Base-by-base conservation (phyloP, 2,888 invertebrate species). In the Agrochola circellaris region DNA sequence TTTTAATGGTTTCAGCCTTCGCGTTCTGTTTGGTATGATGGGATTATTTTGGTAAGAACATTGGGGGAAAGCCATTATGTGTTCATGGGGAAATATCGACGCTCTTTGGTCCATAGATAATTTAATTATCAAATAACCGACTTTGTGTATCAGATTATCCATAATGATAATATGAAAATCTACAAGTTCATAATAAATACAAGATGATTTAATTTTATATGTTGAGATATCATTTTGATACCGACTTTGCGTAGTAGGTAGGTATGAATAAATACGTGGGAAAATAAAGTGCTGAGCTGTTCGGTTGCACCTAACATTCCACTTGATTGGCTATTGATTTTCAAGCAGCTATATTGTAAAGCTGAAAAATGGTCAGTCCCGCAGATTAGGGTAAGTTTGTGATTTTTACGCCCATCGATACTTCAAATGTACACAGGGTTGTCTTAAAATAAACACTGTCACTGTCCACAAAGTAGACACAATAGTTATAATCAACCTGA, bases 1-100 rank as follows among this genome's bases (percentile, higher is more conserved):
- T 69, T 82, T 72, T 73, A 80, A 83, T 45, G 60, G 71, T 30
- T 75, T 65, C 60, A 68, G 60, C 73, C 38, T 58, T 60, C 30
- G 38, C 23, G 38, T 61, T 38, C 48, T 69, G 38, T 60, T 69
- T 38, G 60, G 48, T 62, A 15, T 54, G 56, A 70, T 70, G 42
- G n/a, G 34, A 58, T 77, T 81, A 61, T 48, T 71, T 81, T 38
- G 0, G 58, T 62, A 45, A 56, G 15, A 65, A 5, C 9, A 8
- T 60, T 26, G 45, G 17, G 9, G 58, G 11, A 34, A 30, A 61
- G 2, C 38, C 45, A 38, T 34, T 62, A 26, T 56, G 38, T 34
- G 11, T 38, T 5, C 5, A 26, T 42, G 17, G 38, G 1, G 23
- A 58, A 58, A 30, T 30, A 15, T 26, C 11, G 23, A 54, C 26